phyloP scores from a whole-genome alignment of 1,140 invertebrate genomes.

The Rhysida immarginata region DNA sequence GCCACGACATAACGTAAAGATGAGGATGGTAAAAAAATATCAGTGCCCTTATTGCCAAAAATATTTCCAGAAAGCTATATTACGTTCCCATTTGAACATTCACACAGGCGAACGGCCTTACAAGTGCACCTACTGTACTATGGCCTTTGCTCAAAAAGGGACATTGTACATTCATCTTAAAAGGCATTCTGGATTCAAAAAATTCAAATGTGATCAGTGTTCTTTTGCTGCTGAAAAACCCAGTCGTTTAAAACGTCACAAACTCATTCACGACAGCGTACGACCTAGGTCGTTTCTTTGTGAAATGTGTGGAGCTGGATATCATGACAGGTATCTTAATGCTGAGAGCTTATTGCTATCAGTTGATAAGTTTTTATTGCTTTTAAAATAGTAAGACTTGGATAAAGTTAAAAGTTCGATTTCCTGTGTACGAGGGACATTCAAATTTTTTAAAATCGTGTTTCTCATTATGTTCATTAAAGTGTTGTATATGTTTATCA shows the following conservation, averaged over 20 bases:
- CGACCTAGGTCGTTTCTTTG: slow-evolving; percentile 32
- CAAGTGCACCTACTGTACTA: slow-evolving; percentile 50
- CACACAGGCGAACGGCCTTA: slow-evolving; percentile 75
- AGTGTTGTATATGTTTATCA: too few species aligned
- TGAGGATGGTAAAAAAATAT: slow-evolving; percentile 3
- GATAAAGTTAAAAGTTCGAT: too few species aligned
- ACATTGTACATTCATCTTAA: slow-evolving; percentile 29
- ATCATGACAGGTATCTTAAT: slow-evolving; percentile 38
- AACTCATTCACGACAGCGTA: slow-evolving; percentile 18
- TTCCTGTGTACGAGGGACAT: too few species aligned
- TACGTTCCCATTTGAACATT: slow-evolving; percentile 58
- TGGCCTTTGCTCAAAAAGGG: slow-evolving; percentile 10
- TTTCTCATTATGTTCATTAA: too few species aligned
- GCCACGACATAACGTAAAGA: background rate
- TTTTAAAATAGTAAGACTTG: too few species aligned
- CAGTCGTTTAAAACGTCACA: slow-evolving; percentile 22
- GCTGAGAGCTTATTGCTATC: too few species aligned
- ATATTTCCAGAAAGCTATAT: slow-evolving; percentile 14
- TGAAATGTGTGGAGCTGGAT: slow-evolving; percentile 40
- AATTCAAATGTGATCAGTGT: slow-evolving; percentile 32
- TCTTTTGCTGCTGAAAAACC: slow-evolving; percentile 27
- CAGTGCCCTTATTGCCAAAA: slow-evolving; percentile 19
- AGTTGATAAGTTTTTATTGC: too few species aligned
- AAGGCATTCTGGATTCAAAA: slow-evolving; percentile 30
- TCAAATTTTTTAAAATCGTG: too few species aligned